Evolutionary conservation across 2,888 invertebrate species (phyloP), one percentile per base, ranked within the genome.

Genomic region (Cephus runcator): DNA sequence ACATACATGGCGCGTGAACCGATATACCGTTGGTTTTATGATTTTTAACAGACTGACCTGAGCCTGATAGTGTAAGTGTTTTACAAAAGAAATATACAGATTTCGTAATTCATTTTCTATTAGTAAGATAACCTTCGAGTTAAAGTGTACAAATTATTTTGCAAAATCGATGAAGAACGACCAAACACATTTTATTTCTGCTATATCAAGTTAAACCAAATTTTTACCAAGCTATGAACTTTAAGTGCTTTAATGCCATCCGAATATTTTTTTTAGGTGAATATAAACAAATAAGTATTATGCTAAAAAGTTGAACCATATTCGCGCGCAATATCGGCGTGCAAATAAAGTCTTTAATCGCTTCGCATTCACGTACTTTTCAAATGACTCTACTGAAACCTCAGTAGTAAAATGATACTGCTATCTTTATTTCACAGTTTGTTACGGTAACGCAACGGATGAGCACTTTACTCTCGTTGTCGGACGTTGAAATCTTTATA

Each of bases 1-100:
- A 86, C 83, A 86, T 82, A 84, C 84, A 83, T 84, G 83, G 83
- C 82, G 84, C 86, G 86, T 84, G 85, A 86, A 87, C 83, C 85
- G 83, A 84, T 84, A 83, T 82, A 83, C 79, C 80, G 79, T 69
- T 75, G 80, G 82, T 76, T 82, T 83, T 82, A 82, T 81, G 80
- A 81, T 83, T 84, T 83, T 83, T 84, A 83, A 85, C 82, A 81
- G 82, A 69, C 79, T 81, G 82, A 82, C 85, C 80, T 81, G 81
- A 81, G 82, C 82, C 80, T 81, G 81, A 81, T 85, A 84, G 76
- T 82, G 79, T 56, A 69, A 56, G 23, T 56, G 23, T 2, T 23
- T 56, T 56, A 23, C 40, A 6, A 23, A 56, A 56, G 40, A 56
- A 23, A 56, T 56, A 23, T 23, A 15, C 15, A 23, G 40, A 23